Percentiles rank a stretch among this genome's conserved stretches.
Evolutionary conservation across 2,888 invertebrate genomes (phyloP).

Genomic region (Dioctria linearis): DNA sequence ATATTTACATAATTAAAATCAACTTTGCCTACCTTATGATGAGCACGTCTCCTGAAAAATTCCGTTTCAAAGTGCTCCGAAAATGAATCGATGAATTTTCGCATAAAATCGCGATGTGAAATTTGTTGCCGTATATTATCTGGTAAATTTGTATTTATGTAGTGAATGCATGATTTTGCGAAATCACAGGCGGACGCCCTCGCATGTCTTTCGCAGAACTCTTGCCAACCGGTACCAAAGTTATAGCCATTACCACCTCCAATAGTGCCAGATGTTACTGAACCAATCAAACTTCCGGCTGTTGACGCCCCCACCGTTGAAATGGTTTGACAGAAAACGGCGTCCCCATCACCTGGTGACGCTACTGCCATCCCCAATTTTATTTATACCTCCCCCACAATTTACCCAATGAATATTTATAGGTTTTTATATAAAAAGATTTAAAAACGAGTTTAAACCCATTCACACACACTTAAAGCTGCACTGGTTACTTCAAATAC

Average conservation of each 20-base stretch:
- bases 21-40: constrained; percentile 69
- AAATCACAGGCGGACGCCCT: constrained; percentile 89
- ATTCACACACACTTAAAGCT: background rate
- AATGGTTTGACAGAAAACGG: constrained; percentile 59
- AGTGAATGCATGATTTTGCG: constrained; percentile 87
- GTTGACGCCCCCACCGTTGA: constrained; percentile 57
- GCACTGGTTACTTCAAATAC: background rate
- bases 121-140: constrained; percentile 78
- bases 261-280: constrained; percentile 43
- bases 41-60: constrained; percentile 75
- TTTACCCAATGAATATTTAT: background rate
- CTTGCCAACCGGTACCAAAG: constrained; percentile 82
- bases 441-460: background rate
- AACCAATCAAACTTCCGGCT: constrained; percentile 43
- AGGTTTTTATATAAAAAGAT: background rate
- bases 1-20: too few relatives aligned
- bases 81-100: constrained; percentile 88
- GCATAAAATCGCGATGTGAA: constrained; percentile 84
- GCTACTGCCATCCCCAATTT: constrained; percentile 61
- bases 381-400: background rate
- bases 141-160: constrained; percentile 79
- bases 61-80: constrained; percentile 88
- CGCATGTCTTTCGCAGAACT: constrained; percentile 91
- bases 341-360: constrained; percentile 61
- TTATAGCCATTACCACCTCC: constrained; percentile 67